A percentile compares a stretch with the other conserved stretches of the same genome.
phyloP scores from a whole-genome alignment of 2,797 vertebrate species.

The Enteromius paludinosus region DNA sequence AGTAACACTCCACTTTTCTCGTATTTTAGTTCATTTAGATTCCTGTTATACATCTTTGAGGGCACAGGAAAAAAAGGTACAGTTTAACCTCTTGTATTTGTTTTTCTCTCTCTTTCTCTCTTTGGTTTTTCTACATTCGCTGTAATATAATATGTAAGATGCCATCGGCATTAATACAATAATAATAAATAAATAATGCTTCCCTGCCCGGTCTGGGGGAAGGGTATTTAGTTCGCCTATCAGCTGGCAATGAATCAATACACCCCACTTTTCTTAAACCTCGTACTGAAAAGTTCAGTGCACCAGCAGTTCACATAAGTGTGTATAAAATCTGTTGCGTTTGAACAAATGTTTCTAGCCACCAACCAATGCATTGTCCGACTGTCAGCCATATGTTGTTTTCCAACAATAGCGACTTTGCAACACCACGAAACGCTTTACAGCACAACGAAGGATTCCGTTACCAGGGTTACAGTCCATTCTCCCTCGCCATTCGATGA shows the following conservation, averaged over 20 bases:
- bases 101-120: background rate
- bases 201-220: constrained; percentile 2
- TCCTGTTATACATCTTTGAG: background rate
- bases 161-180: background rate
- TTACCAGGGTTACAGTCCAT: constrained; percentile 64
- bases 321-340: background rate
- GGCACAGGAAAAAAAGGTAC: background rate
- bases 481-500: constrained; percentile 64
- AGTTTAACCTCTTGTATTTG: background rate
- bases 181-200: background rate
- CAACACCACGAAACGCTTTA: constrained; percentile 28
- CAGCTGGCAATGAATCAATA: constrained; percentile 49
- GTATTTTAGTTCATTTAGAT: background rate
- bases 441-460: constrained; percentile 51
- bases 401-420: constrained; percentile 65
- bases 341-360: background rate
- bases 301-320: background rate
- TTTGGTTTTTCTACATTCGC: background rate
- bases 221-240: constrained; percentile 45
- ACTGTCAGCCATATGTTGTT: background rate
- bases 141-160: background rate
- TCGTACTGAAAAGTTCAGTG: background rate
- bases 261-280: background rate
- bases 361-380: background rate
- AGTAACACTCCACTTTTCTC: background rate